phyloP scores from a whole-genome alignment of 35 echinoderm and acorn worm genomes.

The Ptychodera flava region DNA sequence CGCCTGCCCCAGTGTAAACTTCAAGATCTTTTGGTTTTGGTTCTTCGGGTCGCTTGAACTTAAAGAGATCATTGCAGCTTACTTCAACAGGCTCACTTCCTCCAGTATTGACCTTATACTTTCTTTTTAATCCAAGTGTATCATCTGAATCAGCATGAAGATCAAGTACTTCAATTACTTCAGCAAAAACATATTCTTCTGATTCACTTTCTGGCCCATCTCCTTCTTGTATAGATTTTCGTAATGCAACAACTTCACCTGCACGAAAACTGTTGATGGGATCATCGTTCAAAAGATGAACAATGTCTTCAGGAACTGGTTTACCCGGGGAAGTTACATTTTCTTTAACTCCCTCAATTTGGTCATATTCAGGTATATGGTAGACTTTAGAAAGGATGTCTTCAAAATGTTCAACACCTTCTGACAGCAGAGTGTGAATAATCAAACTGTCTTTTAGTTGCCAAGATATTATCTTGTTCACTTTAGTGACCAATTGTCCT shows the following conservation, averaged over 20 bases:
- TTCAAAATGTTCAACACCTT: not conserved
- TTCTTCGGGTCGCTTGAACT: constrained; percentile 16
- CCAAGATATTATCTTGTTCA: not conserved
- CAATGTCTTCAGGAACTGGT: constrained; percentile 16
- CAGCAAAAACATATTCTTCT: not conserved
- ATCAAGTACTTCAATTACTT: not conserved
- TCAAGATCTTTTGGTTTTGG: not conserved
- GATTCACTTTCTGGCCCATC: not conserved
- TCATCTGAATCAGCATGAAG: not conserved
- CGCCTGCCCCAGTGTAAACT: not conserved
- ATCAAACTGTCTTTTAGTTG: not conserved
- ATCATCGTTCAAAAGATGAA: constrained; percentile 10
- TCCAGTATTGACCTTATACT: constrained; percentile 15
- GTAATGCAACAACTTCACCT: constrained; percentile 16
- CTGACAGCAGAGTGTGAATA: not conserved
- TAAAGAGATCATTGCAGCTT: constrained; percentile 4
- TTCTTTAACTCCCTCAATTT: not conserved
- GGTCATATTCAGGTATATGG: not conserved
- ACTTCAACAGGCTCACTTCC: not conserved
- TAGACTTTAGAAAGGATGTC: not conserved
- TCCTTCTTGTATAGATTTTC: not conserved
- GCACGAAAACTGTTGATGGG: constrained; percentile 10
- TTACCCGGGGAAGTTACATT: constrained; percentile 7
- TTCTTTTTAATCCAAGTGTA: not conserved
- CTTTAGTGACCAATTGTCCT: not conserved